A percentile compares a stretch with the other conserved stretches of the same genome.
These are phyloP conservation scores for Sthenelais limicola DNA, from an alignment of 2,888 invertebrate species.

Conservation along the genomic window DNA sequence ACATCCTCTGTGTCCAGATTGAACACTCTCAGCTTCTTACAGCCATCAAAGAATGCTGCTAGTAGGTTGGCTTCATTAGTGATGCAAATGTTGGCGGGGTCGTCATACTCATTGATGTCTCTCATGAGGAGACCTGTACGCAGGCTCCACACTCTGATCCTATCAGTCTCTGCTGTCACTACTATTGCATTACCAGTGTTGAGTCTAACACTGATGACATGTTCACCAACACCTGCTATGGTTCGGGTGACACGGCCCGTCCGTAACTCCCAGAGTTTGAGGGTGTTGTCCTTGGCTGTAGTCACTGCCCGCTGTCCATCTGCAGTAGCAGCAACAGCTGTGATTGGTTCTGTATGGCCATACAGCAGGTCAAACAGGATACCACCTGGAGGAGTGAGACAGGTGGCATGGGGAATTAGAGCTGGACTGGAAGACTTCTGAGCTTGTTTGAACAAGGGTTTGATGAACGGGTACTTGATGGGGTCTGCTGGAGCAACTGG, in stretches of 20 bases:
- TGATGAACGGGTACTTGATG: slow-evolving; percentile 63
- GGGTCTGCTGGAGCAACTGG: slow-evolving; percentile 66
- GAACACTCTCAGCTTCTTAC: slow-evolving; percentile 63
- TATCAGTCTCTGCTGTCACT: slow-evolving; percentile 61
- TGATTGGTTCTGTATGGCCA: slow-evolving; percentile 66
- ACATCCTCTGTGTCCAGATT: slow-evolving; percentile 48
- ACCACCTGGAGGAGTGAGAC: slow-evolving; percentile 68
- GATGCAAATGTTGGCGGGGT: slow-evolving; percentile 63
- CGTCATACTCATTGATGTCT: slow-evolving; percentile 58
- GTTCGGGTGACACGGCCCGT: slow-evolving; percentile 64
- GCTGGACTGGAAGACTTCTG: slow-evolving; percentile 60
- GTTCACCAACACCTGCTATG: slow-evolving; percentile 60
- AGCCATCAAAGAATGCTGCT: slow-evolving; percentile 65
- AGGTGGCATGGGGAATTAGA: slow-evolving; percentile 65
- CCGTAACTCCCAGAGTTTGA: slow-evolving; percentile 68
- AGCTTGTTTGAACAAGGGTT: slow-evolving; percentile 59
- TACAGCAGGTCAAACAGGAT: slow-evolving; percentile 66
- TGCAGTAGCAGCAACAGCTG: slow-evolving; percentile 63
- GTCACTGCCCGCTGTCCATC: slow-evolving; percentile 66
- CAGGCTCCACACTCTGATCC: slow-evolving; percentile 63
- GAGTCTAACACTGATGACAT: slow-evolving; percentile 58
- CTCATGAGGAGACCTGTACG: slow-evolving; percentile 55
- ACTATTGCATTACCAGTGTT: slow-evolving; percentile 57
- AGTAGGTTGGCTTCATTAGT: slow-evolving; percentile 62
- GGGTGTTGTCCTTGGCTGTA: slow-evolving; percentile 64